Evolutionary conservation across 2,113 vertebrate species (phyloP).

Genomic region (Petromus typicus): DNA sequence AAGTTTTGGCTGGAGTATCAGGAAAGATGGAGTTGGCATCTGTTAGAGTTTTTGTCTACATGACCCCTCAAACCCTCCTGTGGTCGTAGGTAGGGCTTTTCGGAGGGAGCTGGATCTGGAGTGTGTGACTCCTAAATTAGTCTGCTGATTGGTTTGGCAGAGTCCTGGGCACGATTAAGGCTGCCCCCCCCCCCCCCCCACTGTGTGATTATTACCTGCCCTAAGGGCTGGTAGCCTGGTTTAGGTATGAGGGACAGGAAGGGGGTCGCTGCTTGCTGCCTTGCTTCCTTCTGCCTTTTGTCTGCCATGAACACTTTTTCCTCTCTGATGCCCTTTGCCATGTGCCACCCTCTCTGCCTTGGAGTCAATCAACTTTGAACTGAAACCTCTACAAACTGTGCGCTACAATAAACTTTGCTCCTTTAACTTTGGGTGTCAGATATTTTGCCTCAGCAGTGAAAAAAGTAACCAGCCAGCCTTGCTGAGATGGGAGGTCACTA

Average conservation of each 20-base stretch:
- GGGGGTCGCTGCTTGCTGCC: neutral
- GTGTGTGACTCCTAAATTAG: neutral
- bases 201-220: neutral
- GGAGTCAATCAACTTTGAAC: neutral
- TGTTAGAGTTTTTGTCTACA: neutral
- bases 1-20: constrained; percentile 25
- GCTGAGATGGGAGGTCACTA: neutral
- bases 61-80: neutral
- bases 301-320: neutral
- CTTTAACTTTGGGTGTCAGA: neutral
- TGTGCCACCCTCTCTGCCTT: neutral
- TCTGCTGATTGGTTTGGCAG: neutral
- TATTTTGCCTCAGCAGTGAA: neutral
- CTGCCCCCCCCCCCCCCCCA: too few species aligned
- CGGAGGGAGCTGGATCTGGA: neutral
- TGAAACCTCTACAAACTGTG: neutral
- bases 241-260: neutral
- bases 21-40: neutral
- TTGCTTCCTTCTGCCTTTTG: too few species aligned
- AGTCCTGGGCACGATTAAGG: neutral
- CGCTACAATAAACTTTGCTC: neutral
- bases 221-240: neutral
- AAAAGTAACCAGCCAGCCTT: neutral
- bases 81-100: neutral
- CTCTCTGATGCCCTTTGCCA: neutral